Evolutionary conservation across 1,140 invertebrate genomes (phyloP).

Genomic region (Pinna nobilis): DNA sequence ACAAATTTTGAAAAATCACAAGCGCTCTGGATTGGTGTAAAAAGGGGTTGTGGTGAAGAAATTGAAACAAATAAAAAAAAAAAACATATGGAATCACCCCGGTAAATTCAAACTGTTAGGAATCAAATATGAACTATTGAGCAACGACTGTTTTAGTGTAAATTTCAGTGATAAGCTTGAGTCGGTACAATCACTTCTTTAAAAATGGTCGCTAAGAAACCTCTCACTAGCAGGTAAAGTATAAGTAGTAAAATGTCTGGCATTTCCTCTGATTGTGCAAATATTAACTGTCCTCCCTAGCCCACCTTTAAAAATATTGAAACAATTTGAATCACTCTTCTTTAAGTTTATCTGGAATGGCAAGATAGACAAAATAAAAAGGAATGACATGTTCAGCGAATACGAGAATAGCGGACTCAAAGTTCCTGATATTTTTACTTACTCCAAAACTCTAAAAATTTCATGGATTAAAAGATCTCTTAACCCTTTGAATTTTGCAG

Average conservation of each 20-base stretch:
- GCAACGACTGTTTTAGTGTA: neutral
- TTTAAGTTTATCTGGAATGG: slow-evolving; percentile 3
- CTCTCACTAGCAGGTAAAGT: slow-evolving; percentile 17
- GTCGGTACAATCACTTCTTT: neutral
- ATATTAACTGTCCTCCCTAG: slow-evolving; percentile 10
- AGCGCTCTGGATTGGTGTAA: slow-evolving; percentile 25
- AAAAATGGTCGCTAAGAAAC: slow-evolving; percentile 26
- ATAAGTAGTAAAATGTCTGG: slow-evolving; percentile 24
- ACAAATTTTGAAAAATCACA: slow-evolving; percentile 35
- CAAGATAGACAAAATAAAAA: neutral
- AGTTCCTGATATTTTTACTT: neutral
- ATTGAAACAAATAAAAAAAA: neutral
- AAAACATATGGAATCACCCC: neutral
- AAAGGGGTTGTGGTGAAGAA: slow-evolving; percentile 22
- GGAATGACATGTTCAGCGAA: neutral
- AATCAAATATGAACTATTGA: slow-evolving; percentile 7
- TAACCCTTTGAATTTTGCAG: neutral
- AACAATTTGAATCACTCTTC: neutral
- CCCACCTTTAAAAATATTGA: neutral
- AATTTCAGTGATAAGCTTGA: slow-evolving; percentile 5
- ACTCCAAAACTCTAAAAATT: neutral
- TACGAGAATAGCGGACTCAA: neutral
- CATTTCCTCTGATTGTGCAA: slow-evolving; percentile 11
- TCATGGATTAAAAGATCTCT: neutral
- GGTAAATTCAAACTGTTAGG: slow-evolving; percentile 23